These are phyloP conservation scores for Drosophila glabriapex DNA, from an alignment of 2,888 invertebrate species.

Conservation along the genomic window DNA sequence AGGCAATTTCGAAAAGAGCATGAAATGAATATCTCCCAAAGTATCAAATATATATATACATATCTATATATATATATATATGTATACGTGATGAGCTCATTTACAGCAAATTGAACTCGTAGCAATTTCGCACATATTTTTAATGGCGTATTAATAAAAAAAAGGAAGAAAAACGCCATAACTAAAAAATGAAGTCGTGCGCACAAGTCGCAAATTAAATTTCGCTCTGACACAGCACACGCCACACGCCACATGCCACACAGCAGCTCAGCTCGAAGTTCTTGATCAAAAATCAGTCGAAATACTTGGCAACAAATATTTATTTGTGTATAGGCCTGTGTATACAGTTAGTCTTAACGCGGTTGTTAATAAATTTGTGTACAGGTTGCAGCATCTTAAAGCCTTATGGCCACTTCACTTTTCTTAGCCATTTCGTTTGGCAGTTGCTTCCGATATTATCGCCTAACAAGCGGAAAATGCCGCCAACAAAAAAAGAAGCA, in stretches of 20 bases:
- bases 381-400: conserved; percentile 21
- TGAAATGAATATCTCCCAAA: background rate
- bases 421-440: conserved; percentile 40
- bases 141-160: background rate
- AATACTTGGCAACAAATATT: background rate
- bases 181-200: conserved; percentile 2
- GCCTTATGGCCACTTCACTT: conserved; percentile 34
- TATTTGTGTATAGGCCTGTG: background rate
- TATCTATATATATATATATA: background rate
- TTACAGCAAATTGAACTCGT: background rate
- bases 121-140: background rate
- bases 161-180: background rate
- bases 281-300: conserved; percentile 1
- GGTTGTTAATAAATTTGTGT: conserved; percentile 4
- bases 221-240: background rate
- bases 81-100: background rate
- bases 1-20: background rate
- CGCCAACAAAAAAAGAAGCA: conserved; percentile 22
- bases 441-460: conserved; percentile 55
- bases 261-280: background rate
- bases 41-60: background rate
- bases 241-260: background rate
- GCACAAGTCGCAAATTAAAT: conserved; percentile 11
- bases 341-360: background rate
- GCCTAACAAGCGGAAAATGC: conserved; percentile 65